Evolutionary conservation across 2,113 vertebrate genomes (phyloP).

Genomic region (Xenopus laevis): DNA sequence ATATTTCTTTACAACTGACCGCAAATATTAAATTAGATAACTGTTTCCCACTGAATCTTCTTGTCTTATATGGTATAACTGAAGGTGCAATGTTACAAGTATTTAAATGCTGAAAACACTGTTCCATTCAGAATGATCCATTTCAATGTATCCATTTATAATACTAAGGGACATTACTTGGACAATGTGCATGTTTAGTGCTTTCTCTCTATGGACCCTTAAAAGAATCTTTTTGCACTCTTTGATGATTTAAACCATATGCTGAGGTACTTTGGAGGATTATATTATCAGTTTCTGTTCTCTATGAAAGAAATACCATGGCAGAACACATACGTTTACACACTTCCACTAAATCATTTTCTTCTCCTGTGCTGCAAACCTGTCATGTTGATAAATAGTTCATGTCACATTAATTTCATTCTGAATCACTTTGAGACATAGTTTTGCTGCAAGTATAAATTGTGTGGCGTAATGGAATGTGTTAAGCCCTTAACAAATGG

Average conservation of each 20-base stretch:
- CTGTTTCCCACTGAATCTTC: no score
- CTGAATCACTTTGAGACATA: conserved; percentile 60
- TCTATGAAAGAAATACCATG: conserved; percentile 57
- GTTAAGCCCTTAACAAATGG: conserved; percentile 64
- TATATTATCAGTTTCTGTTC: conserved; percentile 65
- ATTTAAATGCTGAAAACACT: conserved; percentile 57
- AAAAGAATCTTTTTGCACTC: conserved; percentile 51
- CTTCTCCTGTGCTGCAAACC: conserved; percentile 50
- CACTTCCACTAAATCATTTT: conserved; percentile 58
- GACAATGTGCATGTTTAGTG: no score
- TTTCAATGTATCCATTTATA: conserved; percentile 53
- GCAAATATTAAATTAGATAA: no score
- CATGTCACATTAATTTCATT: conserved; percentile 60
- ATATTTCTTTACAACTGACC: no score
- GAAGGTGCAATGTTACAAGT: conserved; percentile 51
- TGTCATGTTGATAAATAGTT: conserved; percentile 60
- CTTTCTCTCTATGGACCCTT: conserved; percentile 49
- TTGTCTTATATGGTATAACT: conserved; percentile 34
- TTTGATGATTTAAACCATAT: conserved; percentile 68
- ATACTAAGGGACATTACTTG: conserved; percentile 4
- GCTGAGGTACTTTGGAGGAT: conserved; percentile 61
- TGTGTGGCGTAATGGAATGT: conserved; percentile 63
- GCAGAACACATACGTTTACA: conserved; percentile 56
- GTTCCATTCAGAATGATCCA: conserved; percentile 50
- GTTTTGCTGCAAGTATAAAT: conserved; percentile 61